Percentiles rank a stretch among this genome's conserved stretches.
Evolutionary conservation across 2,797 vertebrate genomes (phyloP).

Genomic region (Lepus townsendii): DNA sequence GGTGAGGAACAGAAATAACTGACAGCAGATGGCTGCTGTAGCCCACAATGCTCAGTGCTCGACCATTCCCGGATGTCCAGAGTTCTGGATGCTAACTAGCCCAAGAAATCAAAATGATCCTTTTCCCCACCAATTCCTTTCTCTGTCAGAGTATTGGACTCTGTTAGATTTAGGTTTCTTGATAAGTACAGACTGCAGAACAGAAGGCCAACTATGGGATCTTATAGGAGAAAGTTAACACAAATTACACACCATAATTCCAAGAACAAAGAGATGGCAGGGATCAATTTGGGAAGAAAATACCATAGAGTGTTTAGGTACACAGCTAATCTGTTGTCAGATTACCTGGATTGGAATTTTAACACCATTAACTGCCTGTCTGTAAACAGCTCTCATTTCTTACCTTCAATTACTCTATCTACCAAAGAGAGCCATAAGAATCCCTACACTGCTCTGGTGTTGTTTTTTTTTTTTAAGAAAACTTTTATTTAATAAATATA

Average conservation of each 20-base stretch:
- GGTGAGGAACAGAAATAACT: background rate
- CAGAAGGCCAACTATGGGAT: background rate
- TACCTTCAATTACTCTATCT: background rate
- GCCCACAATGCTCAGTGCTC: background rate
- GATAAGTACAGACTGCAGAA: background rate
- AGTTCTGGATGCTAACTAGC: background rate
- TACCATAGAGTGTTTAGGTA: fast-evolving
- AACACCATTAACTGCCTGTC: background rate
- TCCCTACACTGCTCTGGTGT: background rate
- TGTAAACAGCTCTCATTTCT: constrained; percentile 1
- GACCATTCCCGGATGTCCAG: background rate
- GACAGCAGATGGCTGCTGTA: background rate
- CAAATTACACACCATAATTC: background rate
- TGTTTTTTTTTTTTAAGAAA: too few species aligned
- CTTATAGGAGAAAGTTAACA: background rate
- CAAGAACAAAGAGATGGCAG: background rate
- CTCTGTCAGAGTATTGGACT: background rate
- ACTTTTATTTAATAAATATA: too few species aligned
- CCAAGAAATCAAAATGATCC: background rate
- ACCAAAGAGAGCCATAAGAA: constrained; percentile 45
- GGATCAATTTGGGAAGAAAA: background rate
- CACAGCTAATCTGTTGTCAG: background rate
- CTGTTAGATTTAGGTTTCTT: background rate
- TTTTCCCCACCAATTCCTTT: background rate
- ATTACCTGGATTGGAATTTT: background rate